Base-by-base conservation (phyloP, 2,797 vertebrate genomes). In the Sphenopsis melanotis region DNA sequence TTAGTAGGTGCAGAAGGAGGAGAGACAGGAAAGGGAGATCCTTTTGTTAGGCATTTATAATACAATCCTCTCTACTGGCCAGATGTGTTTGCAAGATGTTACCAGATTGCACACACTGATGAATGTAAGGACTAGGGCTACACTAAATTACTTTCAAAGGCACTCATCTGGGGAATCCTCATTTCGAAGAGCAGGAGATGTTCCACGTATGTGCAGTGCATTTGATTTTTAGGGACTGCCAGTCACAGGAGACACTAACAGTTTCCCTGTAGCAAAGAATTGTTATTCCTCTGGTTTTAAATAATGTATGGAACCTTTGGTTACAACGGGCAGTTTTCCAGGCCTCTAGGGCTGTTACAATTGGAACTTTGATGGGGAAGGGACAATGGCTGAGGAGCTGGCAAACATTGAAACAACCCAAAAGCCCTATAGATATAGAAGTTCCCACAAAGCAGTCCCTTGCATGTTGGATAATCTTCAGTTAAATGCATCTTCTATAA, bases 381-480 rank as follows among this genome's bases (percentile, higher is more conserved):
- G 16, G 30, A 57, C 27, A 66, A 70, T 53, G 52, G 41, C 15
- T 75, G 65, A 85, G 69, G 23, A 76, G 9, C 26, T 74, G 66
- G 24, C 37, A 79, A 83, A 39, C 37, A 69, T 0, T 87, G 50
- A 89, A 91, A 79, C 11, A 63, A 79, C 18, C 7, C 47, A 68
- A 74, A 94, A 65, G 27, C 26, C 55, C 53, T 80, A 8, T 18
- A 72, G 55, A 44, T 66, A 47, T 0, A 44, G 23, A 76, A 44
- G 34, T 78, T 89, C 50, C n/a, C 49, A 47, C 15, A 32, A 95
- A 83, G 22, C 41, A 91, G 72, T 56, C 66, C 61, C 90, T 96
- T 91, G 66, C 56, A 72, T 82, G 63, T 50, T 94, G 83, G 64
- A 87, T 94, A 97, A 96, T 86, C 70, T 98, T 97, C 59, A 39